Evolutionary conservation across 2,113 vertebrate genomes (phyloP), one percentile per base, ranked within the genome.

Genomic region (Percina caprodes): DNA sequence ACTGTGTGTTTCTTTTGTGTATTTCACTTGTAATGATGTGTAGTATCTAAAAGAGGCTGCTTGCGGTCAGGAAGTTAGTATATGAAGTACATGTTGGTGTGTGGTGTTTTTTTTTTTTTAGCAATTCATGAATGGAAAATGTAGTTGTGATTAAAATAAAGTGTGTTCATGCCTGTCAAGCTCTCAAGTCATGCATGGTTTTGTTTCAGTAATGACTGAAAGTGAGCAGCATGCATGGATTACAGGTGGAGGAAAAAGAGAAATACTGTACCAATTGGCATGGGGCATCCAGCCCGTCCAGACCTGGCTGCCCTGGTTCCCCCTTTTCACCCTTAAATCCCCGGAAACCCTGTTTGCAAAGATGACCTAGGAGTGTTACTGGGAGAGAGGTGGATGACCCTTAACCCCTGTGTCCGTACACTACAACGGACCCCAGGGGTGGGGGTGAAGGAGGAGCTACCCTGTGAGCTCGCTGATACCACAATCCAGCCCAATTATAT

Each of bases 281-380:
- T 91, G 98, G 98, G 96, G 98, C 98, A 97, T 99, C 98, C 96
- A 99, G 97, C 97, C 98, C 98, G 95, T 99, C 98, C 97, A 99
- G 97, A 95, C 98, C 98, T 96, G 98, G 98, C 90, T 99, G 98
- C 94, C 98, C 98, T 96, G 98, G 98, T 95, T 99, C 99, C 96
- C 99, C 99, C 96, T 99, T 99, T 97, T 99, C 98, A 97, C 99
- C 98, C 98, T 99, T 99, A 98, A 99, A 97, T 96, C 99, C 99
- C 97, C 99, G 98, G 97, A 99, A 98, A 95, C 99, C 99, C 99
- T 99, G 98, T 98, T 98, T 97, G 96, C 97, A 96, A 96, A 99
- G 94, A 99, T 94, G 97, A 99, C 98, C 98, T 99, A 95, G 96
- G 93, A 97, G 95, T 59, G 97, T 99, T 99, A 99, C 96, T 94